These are phyloP conservation scores for Hyles vespertilio DNA, from an alignment of 1,140 invertebrate species.

Conservation along the genomic window DNA sequence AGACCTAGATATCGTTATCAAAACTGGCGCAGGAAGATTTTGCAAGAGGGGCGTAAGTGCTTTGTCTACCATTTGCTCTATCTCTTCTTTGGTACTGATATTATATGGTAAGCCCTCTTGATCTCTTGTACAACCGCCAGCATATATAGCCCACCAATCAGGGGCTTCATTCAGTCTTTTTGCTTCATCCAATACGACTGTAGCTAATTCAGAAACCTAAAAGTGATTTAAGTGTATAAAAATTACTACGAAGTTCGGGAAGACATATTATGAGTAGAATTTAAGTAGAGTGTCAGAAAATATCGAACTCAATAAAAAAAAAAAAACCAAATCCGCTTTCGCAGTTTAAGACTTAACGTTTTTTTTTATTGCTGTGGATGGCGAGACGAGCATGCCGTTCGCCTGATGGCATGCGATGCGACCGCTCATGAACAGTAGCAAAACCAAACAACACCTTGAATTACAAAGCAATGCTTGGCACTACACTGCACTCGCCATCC, in stretches of 20 bases:
- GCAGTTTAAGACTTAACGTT: no score
- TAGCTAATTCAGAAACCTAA: conserved; percentile 72
- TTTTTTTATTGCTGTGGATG: no score
- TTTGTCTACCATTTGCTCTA: conserved; percentile 78
- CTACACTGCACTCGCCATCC: no score
- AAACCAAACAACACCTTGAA: no score
- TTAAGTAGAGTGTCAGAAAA: no score
- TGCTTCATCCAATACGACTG: conserved; percentile 62
- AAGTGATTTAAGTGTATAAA: conserved; percentile 1
- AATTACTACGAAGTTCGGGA: background rate
- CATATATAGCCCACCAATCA: conserved; percentile 87
- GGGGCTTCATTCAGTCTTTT: conserved; percentile 77
- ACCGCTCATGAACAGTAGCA: no score
- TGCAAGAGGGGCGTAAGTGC: conserved; percentile 79
- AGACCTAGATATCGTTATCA: conserved; percentile 88
- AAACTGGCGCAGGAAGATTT: conserved; percentile 80
- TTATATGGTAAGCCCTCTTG: conserved; percentile 88
- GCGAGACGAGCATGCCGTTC: no score
- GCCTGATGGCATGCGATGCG: no score
- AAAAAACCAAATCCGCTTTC: no score
- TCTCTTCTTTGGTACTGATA: conserved; percentile 82
- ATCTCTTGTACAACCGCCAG: conserved; percentile 92
- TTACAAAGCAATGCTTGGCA: no score
- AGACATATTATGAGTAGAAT: background rate
- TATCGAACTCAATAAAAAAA: no score